These are phyloP conservation scores for Ephydatia muelleri DNA, from an alignment of 37 sponge, comb jelly and placozoan species.

Conservation along the genomic window DNA sequence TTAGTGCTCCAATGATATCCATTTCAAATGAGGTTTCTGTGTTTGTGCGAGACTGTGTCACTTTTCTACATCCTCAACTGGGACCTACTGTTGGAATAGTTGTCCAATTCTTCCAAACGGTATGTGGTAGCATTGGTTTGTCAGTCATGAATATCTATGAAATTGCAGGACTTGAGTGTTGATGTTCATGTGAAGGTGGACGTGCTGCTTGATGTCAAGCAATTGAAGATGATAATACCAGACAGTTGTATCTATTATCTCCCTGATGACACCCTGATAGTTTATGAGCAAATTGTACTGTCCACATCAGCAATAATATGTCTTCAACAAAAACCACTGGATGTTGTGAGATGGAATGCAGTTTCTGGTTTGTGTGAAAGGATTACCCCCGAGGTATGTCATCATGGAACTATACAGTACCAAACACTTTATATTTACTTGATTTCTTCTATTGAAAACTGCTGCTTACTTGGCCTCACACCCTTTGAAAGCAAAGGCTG, in stretches of 20 bases:
- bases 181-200: neutral
- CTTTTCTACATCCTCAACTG: too few species aligned
- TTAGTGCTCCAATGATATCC: too few species aligned
- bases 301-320: neutral
- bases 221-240: neutral
- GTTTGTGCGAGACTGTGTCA: neutral
- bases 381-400: neutral
- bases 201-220: neutral
- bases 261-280: neutral
- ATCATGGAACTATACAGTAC: too few species aligned
- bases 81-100: neutral
- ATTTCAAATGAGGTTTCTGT: neutral
- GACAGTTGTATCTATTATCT: neutral
- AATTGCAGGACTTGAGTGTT: neutral
- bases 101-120: neutral
- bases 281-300: neutral
- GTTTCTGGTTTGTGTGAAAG: neutral
- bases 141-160: neutral
- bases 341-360: neutral
- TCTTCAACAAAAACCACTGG: neutral
- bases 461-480: neutral
- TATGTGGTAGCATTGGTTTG: too few species aligned
- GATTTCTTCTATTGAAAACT: neutral
- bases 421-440: neutral
- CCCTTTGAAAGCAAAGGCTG: neutral